Evolutionary conservation across 2,797 vertebrate genomes (phyloP).

Genomic region (Morelia viridis): DNA sequence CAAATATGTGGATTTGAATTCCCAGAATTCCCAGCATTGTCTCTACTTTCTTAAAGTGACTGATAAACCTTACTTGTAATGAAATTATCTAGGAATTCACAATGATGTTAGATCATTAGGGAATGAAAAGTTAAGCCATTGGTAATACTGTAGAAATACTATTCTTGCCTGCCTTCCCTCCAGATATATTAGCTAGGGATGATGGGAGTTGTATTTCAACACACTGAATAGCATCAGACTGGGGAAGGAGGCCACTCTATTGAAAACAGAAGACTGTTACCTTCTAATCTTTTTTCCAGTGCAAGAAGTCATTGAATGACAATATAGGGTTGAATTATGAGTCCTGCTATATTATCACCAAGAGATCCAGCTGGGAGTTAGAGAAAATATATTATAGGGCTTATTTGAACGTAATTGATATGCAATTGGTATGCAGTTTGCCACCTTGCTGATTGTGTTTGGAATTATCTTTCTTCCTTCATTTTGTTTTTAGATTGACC

Average conservation of each 20-base stretch:
- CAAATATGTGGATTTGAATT: too few relatives aligned
- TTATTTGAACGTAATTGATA: neutral
- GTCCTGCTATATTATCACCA: constrained; percentile 23
- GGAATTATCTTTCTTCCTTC: neutral
- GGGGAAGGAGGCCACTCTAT: too few relatives aligned
- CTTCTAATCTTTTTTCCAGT: constrained; percentile 5
- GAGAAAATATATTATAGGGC: constrained; percentile 11
- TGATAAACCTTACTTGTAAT: neutral
- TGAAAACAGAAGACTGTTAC: neutral
- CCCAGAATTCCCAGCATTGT: too few relatives aligned
- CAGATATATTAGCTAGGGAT: too few relatives aligned
- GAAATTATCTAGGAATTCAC: neutral
- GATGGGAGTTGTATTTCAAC: too few relatives aligned
- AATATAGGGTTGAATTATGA: neutral
- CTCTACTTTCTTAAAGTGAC: neutral
- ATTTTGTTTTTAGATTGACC: neutral
- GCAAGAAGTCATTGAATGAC: neutral
- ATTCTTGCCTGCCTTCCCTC: too few relatives aligned
- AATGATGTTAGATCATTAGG: neutral
- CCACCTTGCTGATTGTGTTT: neutral
- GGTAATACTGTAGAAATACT: too few relatives aligned
- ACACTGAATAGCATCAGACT: too few relatives aligned
- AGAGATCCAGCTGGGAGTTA: neutral
- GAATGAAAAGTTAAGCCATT: too few relatives aligned
- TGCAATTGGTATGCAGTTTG: neutral